Percentiles rank a stretch among this genome's conserved stretches.
Evolutionary conservation across 2,797 vertebrate genomes (phyloP).

Genomic region (Linurgus olivaceus): DNA sequence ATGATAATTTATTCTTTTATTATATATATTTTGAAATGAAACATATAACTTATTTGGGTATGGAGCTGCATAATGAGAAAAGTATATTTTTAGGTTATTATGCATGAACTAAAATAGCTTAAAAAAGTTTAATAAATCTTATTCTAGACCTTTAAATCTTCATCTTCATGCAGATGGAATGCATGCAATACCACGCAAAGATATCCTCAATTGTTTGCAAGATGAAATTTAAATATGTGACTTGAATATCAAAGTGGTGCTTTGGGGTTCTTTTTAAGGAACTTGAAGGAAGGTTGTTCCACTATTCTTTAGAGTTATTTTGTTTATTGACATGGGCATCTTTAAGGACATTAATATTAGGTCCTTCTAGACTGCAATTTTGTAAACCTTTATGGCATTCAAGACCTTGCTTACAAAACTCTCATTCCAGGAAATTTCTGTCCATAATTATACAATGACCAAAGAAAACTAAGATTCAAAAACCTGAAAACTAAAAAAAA

Average conservation of each 20-base stretch:
- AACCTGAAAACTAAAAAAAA: not conserved
- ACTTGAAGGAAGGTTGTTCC: not conserved
- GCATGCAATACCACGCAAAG: accelerated
- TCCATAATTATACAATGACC: not conserved
- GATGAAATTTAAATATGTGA: not conserved
- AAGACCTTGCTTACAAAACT: not conserved
- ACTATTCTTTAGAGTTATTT: not conserved
- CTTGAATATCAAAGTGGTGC: not conserved
- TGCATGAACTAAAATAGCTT: not conserved
- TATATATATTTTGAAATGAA: not conserved
- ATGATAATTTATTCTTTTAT: not conserved
- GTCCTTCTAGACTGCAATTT: not conserved
- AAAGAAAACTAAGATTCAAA: not conserved
- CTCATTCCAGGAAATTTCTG: not conserved
- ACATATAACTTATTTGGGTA: not conserved
- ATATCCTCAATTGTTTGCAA: not conserved
- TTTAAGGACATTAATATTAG: not conserved
- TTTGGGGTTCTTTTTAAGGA: not conserved
- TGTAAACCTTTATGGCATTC: not conserved
- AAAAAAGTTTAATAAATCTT: not conserved
- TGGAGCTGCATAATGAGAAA: accelerated
- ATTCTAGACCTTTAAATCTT: not conserved
- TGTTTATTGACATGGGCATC: not conserved
- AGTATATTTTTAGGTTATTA: not conserved
- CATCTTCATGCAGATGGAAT: not conserved